Percentiles rank a stretch among this genome's conserved stretches.
Evolutionary conservation across 2,113 vertebrate species (phyloP).

Genomic region (human): DNA sequence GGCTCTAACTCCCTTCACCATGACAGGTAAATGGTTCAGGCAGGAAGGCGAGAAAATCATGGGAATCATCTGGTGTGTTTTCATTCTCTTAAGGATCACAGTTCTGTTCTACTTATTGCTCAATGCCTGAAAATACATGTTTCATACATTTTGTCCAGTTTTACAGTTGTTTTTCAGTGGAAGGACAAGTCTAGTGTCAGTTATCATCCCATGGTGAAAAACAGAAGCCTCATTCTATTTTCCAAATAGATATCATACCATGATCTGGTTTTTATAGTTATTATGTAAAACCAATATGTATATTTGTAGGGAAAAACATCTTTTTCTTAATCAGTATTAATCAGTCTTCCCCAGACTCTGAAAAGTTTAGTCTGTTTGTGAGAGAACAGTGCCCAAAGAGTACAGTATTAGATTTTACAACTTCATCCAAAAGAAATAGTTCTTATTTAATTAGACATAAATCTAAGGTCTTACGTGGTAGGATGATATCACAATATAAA

Average conservation of each 20-base stretch:
- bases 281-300: neutral
- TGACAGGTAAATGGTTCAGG: neutral
- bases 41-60: neutral
- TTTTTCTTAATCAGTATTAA: neutral
- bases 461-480: neutral
- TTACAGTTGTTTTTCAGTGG: neutral
- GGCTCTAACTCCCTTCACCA: neutral
- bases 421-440: neutral
- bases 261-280: neutral
- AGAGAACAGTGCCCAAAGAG: neutral
- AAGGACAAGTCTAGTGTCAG: neutral
- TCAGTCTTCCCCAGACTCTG: neutral
- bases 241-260: neutral
- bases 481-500: neutral
- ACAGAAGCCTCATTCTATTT: neutral
- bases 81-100: neutral
- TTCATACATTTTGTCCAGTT: neutral
- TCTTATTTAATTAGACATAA: neutral
- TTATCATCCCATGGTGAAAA: neutral
- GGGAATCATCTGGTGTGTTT: neutral
- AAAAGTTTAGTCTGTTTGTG: neutral
- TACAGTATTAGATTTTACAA: neutral
- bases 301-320: neutral
- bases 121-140: neutral
- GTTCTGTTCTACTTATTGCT: neutral